Evolutionary conservation across 2,113 vertebrate species (phyloP).

Genomic region (Pica pica): DNA sequence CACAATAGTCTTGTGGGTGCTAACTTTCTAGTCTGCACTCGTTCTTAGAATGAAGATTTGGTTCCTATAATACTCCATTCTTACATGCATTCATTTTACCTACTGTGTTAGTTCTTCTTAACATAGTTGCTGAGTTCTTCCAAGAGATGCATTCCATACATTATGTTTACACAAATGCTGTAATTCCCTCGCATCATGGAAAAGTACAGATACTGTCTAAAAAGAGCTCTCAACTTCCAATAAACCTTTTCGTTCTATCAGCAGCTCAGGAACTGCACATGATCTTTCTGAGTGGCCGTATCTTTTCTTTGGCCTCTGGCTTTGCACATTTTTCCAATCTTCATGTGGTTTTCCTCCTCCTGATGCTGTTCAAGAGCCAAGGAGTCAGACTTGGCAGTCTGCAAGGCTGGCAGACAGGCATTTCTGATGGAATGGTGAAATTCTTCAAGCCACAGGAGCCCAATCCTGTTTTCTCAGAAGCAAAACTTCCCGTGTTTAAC

Average conservation of each 20-base stretch:
- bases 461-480: not conserved
- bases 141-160: not conserved
- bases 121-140: not conserved
- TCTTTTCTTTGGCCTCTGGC: not conserved
- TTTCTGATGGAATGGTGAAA: slow-evolving; percentile 2
- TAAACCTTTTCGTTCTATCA: not conserved
- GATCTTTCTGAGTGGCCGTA: not conserved
- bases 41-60: not conserved
- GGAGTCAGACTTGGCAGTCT: not conserved
- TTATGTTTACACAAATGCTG: not conserved
- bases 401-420: not conserved
- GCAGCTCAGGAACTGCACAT: not conserved
- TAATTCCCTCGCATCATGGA: not conserved
- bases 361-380: not conserved
- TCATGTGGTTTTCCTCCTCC: slow-evolving; percentile 25
- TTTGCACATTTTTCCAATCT: slow-evolving; percentile 38
- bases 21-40: not conserved
- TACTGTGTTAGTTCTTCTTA: not conserved
- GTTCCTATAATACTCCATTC: not conserved
- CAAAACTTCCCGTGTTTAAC: not conserved
- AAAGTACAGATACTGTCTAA: not conserved
- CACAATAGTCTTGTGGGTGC: not conserved
- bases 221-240: not conserved
- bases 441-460: not conserved
- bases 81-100: not conserved